phyloP scores from a whole-genome alignment of 2,113 vertebrate species.

The Euleptes europaea region DNA sequence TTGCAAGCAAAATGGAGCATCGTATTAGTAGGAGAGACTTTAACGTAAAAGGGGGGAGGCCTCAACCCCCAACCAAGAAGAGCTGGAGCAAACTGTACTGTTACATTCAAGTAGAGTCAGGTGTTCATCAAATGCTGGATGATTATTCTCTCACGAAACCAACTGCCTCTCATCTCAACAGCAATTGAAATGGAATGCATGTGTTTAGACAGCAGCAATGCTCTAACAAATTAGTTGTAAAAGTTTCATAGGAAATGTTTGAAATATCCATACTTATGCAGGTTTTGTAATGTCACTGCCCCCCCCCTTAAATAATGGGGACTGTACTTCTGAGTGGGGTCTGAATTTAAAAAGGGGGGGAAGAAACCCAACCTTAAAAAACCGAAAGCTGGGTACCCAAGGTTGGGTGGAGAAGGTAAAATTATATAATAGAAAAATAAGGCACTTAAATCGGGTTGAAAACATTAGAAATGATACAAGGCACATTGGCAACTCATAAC shows the following conservation, averaged over 20 bases:
- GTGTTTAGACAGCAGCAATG: neutral
- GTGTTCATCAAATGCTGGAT: neutral
- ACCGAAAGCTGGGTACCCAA: too few relatives aligned
- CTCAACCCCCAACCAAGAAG: neutral
- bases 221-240: neutral
- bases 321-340: neutral
- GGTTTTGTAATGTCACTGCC: neutral
- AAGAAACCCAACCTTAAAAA: too few relatives aligned
- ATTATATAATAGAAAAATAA: too few relatives aligned
- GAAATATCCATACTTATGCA: neutral
- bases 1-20: too few relatives aligned
- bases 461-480: too few relatives aligned
- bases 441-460: too few relatives aligned
- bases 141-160: fast-evolving
- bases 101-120: neutral
- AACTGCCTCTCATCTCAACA: neutral
- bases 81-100: neutral
- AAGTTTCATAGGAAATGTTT: neutral
- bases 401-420: too few relatives aligned
- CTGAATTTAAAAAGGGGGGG: too few relatives aligned
- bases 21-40: too few relatives aligned
- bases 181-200: neutral
- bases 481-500: too few relatives aligned
- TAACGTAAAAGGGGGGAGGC: too few relatives aligned
- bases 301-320: neutral